These are phyloP conservation scores for Marmota flaviventris DNA, from an alignment of 2,113 vertebrate species.

Conservation along the genomic window DNA sequence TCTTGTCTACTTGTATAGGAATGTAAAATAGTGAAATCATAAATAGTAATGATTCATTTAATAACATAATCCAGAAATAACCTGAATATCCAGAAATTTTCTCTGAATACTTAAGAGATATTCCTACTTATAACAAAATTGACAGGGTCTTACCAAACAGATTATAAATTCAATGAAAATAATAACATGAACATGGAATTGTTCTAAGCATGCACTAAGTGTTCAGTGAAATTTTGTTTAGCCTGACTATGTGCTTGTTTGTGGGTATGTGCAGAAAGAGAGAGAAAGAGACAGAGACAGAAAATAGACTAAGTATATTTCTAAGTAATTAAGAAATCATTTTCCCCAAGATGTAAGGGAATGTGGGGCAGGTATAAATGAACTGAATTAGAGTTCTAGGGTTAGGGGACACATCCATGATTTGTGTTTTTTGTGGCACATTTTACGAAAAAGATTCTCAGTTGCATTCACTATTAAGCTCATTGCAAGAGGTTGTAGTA, in stretches of 20 bases:
- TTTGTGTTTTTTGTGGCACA: background rate
- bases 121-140: rapidly evolving
- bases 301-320: background rate
- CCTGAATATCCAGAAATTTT: background rate
- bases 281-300: background rate
- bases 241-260: rapidly evolving
- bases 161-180: background rate
- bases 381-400: rapidly evolving
- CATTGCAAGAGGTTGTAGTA: rapidly evolving
- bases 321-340: background rate
- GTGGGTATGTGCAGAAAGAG: background rate
- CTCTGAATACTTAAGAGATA: rapidly evolving
- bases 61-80: background rate
- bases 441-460: background rate
- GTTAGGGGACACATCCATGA: rapidly evolving
- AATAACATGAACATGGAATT: background rate
- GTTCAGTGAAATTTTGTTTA: background rate
- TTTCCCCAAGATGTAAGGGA: rapidly evolving
- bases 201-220: rapidly evolving
- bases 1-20: background rate
- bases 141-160: background rate
- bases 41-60: background rate
- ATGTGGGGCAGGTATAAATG: rapidly evolving
- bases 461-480: rapidly evolving
- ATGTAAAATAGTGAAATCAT: background rate